phyloP scores from a whole-genome alignment of 2,797 vertebrate species.

The Perodicticus potto region DNA sequence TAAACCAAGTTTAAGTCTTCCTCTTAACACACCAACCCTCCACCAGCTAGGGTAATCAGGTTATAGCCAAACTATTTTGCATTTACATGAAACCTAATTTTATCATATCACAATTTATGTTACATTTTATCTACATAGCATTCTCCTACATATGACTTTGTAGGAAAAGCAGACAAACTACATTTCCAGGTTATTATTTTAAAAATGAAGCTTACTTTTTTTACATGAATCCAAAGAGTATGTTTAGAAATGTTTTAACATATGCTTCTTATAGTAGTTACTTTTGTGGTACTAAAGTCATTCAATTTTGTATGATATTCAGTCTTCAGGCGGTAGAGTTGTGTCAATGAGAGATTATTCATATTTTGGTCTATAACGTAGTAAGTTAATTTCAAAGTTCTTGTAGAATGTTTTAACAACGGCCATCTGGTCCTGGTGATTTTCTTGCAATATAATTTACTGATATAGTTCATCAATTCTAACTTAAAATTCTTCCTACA shows the following conservation, averaged over 20 bases:
- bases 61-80: neutral
- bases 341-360: neutral
- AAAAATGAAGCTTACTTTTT: neutral
- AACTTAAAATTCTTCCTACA: constrained; percentile 46
- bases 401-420: neutral
- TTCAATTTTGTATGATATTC: neutral
- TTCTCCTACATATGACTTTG: neutral
- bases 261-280: neutral
- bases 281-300: neutral
- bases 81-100: neutral
- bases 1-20: accelerated
- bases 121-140: neutral
- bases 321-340: neutral
- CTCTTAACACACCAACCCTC: neutral
- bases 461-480: constrained; percentile 26
- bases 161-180: neutral
- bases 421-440: constrained; percentile 46
- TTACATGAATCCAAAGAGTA: neutral
- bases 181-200: neutral
- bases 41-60: neutral
- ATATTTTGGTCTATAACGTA: neutral
- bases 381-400: constrained; percentile 45
- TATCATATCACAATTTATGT: neutral
- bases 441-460: constrained; percentile 51
- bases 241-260: neutral